phyloP scores from a whole-genome alignment of 2,113 vertebrate genomes.

The Microtus richardsoni region DNA sequence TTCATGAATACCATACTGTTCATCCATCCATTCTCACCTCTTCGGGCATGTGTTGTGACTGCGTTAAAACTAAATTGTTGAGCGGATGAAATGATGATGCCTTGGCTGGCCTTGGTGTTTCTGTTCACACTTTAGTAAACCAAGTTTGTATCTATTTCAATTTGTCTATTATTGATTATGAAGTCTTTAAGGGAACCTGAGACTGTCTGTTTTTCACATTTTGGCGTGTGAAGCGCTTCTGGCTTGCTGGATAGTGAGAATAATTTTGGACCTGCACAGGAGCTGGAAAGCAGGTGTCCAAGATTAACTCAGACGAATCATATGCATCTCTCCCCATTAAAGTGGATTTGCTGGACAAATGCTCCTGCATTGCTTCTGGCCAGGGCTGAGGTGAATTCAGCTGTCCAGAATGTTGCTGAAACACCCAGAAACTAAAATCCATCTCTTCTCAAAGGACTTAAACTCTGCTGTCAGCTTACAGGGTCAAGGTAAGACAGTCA shows the following conservation, averaged over 20 bases:
- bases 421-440: slow-evolving; percentile 10
- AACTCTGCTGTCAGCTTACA: not conserved
- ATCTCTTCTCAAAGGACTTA: not conserved
- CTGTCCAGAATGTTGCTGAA: slow-evolving; percentile 8
- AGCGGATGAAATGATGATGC: not conserved
- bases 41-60: not conserved
- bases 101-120: not conserved
- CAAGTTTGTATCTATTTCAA: not conserved
- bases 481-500: not conserved
- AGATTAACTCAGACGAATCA: not conserved
- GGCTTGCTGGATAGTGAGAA: not conserved
- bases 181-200: not conserved
- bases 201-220: no score
- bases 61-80: not conserved
- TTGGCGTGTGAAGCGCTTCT: not conserved
- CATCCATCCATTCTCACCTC: not conserved
- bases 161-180: not conserved
- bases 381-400: not conserved
- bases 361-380: slow-evolving; percentile 17
- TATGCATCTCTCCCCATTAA: not conserved
- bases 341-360: slow-evolving; percentile 18
- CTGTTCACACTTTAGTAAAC: slow-evolving; percentile 24
- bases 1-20: not conserved
- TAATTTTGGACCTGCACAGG: not conserved
- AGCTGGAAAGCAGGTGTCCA: not conserved